Evolutionary conservation across 2,888 invertebrate genomes (phyloP), one percentile per base, ranked within the genome.

Genomic region (Callimorpha dominula): DNA sequence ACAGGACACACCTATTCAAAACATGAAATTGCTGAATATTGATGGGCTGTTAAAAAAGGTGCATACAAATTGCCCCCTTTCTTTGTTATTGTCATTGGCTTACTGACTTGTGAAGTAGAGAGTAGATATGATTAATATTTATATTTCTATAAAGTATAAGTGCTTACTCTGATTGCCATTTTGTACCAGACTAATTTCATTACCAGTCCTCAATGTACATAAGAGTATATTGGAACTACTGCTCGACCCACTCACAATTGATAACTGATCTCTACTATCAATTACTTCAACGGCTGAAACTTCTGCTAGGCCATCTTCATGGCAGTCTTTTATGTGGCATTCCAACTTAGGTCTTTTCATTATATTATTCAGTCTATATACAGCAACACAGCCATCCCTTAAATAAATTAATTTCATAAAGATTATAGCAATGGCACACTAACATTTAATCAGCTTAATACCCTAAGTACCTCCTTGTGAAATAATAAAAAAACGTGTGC

Each of bases 381-480:
- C 82, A 65, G 92, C 84, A 60, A 88, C 81, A 81, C 92, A 92
- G 3, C 95, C 95, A 89, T 95, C 94, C 80, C 95, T 95, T 81
- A 66, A 92, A 93, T 7, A 57, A 57, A 11, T n/a, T 3, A 54
- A 54, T 54, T 3, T 11, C 15, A 63, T 63, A 15, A 63, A 63
- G 4, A 42, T 42, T 63, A 40, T 54, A 17, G 15, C 17, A 17
- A 17, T 1, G 15, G 14, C 5, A 15, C 11, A n/a, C 54, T 54
- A 6, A 54, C 6, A 17, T 6, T 7, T 1, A 54, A 17, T 31
- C 31, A 31, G 31, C 31, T 31, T 31, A 31, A 31, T 31, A 31
- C 31, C 31, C 31, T 31, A 31, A 31, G 2, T 31, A 31, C 31
- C 1, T 31, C 31, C 31, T 31, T 31, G 31, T 31, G 31, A 31